Percentiles rank a stretch among this genome's conserved stretches.
phyloP scores from a whole-genome alignment of 2,888 invertebrate species.

The Stenodema calcarata region DNA sequence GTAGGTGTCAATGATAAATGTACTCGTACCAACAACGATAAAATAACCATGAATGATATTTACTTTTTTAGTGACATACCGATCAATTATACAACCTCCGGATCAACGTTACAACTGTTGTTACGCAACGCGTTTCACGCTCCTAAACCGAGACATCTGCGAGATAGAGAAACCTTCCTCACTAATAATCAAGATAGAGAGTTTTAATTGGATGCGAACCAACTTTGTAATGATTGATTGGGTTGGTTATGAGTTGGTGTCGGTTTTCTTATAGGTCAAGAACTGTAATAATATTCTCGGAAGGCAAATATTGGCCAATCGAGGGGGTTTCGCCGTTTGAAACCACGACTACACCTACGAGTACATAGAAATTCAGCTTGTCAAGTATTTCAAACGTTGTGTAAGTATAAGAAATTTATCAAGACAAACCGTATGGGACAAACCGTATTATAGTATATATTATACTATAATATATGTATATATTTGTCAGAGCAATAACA shows the following conservation, averaged over 20 bases:
- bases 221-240: not conserved
- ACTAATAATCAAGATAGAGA: not conserved
- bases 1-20: no score
- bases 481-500: no score
- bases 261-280: not conserved
- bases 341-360: not conserved
- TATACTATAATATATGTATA: no score
- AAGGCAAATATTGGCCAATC: not conserved
- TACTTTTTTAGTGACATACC: not conserved
- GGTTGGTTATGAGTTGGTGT: not conserved
- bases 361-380: no score
- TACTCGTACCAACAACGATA: not conserved
- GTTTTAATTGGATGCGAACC: constrained; percentile 2
- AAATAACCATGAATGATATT: not conserved
- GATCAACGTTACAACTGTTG: not conserved
- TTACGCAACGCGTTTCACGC: not conserved
- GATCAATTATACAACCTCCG: not conserved
- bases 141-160: not conserved
- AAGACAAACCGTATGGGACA: no score
- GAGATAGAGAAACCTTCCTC: not conserved
- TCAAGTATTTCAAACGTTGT: no score
- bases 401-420: no score
- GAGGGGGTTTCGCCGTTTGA: not conserved
- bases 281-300: not conserved
- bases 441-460: no score